Evolutionary conservation across 2,797 vertebrate genomes (phyloP).

Genomic region (Falco rusticolus): DNA sequence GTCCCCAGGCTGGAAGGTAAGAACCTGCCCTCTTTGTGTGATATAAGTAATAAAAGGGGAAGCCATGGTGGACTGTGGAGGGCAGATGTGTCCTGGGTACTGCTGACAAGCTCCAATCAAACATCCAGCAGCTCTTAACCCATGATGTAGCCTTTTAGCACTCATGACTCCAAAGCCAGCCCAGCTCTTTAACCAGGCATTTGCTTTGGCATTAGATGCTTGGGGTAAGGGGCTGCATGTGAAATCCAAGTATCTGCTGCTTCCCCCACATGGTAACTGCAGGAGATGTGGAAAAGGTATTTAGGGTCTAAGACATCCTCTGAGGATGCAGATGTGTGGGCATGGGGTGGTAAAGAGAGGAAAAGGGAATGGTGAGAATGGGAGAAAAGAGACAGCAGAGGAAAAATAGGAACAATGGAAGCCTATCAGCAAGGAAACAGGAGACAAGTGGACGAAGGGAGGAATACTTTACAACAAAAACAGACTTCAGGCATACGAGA

Average conservation of each 20-base stretch:
- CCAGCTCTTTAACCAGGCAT: constrained; percentile 78
- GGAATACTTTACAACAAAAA: not conserved
- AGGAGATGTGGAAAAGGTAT: not conserved
- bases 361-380: not conserved
- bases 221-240: constrained; percentile 41
- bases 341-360: not conserved
- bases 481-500: not conserved
- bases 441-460: not conserved
- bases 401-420: not conserved
- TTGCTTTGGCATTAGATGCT: constrained; percentile 79
- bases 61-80: not conserved
- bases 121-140: not conserved
- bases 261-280: not conserved
- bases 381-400: not conserved
- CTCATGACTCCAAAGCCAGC: constrained; percentile 1
- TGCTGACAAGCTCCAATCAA: not conserved
- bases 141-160: not conserved
- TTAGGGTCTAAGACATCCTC: not conserved
- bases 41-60: not conserved
- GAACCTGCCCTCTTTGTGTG: not conserved
- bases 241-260: constrained; percentile 57
- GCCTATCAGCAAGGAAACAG: not conserved
- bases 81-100: not conserved
- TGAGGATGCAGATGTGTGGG: not conserved
- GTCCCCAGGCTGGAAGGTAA: not conserved